Percentiles rank a stretch among this genome's conserved stretches.
Evolutionary conservation across 2,888 invertebrate species (phyloP).

Genomic region (Phragmatobia fuliginosa): DNA sequence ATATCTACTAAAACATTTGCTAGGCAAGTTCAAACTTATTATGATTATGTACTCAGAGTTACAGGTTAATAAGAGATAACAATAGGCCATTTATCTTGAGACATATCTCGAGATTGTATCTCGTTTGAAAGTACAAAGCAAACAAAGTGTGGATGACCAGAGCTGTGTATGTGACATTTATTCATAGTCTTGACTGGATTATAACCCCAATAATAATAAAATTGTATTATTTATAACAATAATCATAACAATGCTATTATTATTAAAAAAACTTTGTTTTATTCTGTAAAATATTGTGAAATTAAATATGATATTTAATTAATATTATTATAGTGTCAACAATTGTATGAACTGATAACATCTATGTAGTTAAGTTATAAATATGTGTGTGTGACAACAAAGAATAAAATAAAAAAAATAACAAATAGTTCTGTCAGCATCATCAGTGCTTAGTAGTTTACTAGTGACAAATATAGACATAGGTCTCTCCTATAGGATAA

Average conservation of each 20-base stretch:
- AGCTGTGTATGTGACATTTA: constrained; percentile 48
- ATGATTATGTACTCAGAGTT: constrained; percentile 42
- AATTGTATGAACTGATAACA: too few species aligned
- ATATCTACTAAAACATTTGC: background rate
- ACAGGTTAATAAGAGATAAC: constrained; percentile 55
- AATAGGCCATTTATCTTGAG: constrained; percentile 57
- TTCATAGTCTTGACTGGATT: constrained; percentile 46
- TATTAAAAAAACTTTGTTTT: background rate
- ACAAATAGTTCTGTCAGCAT: too few species aligned
- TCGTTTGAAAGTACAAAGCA: constrained; percentile 57
- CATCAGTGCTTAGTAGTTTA: too few species aligned
- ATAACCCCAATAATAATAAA: constrained; percentile 6
- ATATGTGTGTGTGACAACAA: too few species aligned
- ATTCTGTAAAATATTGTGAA: background rate
- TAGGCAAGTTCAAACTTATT: constrained; percentile 21
- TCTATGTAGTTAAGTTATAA: too few species aligned
- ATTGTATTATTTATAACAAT: background rate
- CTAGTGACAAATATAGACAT: too few species aligned
- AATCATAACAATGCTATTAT: background rate
- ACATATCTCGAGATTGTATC: constrained; percentile 63
- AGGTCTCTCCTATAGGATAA: too few species aligned
- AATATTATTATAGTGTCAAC: background rate
- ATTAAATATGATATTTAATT: background rate
- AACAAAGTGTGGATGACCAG: constrained; percentile 56
- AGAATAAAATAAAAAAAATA: too few species aligned